Conservation (phyloP, 2,888 invertebrate species). For the Amphimallon solstitiale region DNA sequence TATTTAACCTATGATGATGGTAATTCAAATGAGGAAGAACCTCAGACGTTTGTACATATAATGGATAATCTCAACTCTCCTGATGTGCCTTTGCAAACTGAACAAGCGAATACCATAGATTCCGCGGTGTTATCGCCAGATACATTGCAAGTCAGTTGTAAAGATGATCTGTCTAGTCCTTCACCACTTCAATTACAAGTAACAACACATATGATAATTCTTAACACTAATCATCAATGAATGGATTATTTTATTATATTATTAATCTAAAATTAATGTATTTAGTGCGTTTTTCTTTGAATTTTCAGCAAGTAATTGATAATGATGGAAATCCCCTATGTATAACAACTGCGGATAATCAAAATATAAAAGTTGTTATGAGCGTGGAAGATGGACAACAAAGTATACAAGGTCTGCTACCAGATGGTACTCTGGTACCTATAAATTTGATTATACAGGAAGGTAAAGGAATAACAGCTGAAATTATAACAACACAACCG, state of each 20-base stretch:
- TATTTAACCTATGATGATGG: constrained; percentile 64
- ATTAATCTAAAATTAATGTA: neutral
- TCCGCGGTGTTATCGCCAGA: neutral
- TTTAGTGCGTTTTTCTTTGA: too few species aligned
- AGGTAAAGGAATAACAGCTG: constrained; percentile 48
- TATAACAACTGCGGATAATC: constrained; percentile 76
- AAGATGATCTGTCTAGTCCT: constrained; percentile 21
- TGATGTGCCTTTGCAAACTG: constrained; percentile 31
- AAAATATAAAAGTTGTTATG: constrained; percentile 70
- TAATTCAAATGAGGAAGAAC: constrained; percentile 51
- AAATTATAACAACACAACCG: constrained; percentile 31
- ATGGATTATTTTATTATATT: too few species aligned
- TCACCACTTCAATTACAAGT: constrained; percentile 46
- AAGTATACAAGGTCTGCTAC: constrained; percentile 62
- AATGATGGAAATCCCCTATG: constrained; percentile 75
- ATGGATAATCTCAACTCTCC: constrained; percentile 45
- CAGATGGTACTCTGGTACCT: constrained; percentile 63
- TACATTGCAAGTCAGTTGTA: constrained; percentile 30
- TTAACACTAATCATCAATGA: too few species aligned
- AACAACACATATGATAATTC: too few species aligned
- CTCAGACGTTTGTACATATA: constrained; percentile 59
- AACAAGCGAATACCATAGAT: constrained; percentile 13
- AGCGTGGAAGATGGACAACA: constrained; percentile 67
- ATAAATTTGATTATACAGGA: constrained; percentile 56
- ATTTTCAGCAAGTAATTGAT: constrained; percentile 69